Conservation (phyloP, 2,797 vertebrate genomes). For the Trachops cirrhosus region DNA sequence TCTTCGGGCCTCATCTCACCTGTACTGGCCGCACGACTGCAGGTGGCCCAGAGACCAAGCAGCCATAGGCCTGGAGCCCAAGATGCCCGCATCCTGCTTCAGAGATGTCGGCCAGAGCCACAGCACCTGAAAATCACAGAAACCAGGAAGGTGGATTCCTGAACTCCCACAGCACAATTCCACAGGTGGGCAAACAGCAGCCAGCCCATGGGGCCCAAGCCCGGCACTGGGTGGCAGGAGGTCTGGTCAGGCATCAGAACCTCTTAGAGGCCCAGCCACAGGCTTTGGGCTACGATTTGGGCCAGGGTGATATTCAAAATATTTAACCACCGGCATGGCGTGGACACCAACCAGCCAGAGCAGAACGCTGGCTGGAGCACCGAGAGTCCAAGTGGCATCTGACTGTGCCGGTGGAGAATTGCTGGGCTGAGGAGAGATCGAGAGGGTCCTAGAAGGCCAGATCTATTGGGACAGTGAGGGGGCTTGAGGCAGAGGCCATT, state of each 20-base stretch:
- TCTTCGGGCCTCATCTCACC: slow-evolving; percentile 74
- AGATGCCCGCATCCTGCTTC: slow-evolving; percentile 75
- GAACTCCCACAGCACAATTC: not conserved
- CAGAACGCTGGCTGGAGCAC: not conserved
- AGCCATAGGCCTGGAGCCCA: slow-evolving; percentile 74
- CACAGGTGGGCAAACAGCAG: not conserved
- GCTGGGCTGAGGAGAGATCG: not conserved
- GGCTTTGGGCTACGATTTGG: not conserved
- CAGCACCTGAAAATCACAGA: slow-evolving; percentile 71
- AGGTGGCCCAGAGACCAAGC: slow-evolving; percentile 50
- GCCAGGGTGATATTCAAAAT: slow-evolving; percentile 51
- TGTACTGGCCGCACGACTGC: slow-evolving; percentile 36
- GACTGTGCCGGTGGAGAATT: not conserved
- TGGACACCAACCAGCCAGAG: not conserved
- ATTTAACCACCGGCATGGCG: slow-evolving; percentile 58
- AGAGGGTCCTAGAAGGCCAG: not conserved
- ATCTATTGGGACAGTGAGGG: not conserved
- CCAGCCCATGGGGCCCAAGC: not conserved
- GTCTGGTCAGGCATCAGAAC: not conserved
- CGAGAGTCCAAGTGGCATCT: not conserved
- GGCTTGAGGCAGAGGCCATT: not conserved
- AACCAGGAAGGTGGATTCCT: not conserved
- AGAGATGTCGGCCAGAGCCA: not conserved
- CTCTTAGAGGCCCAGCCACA: slow-evolving; percentile 2
- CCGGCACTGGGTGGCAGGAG: not conserved